These are phyloP conservation scores for Podabrus alpinus DNA, from an alignment of 2,888 invertebrate genomes.

Conservation along the genomic window DNA sequence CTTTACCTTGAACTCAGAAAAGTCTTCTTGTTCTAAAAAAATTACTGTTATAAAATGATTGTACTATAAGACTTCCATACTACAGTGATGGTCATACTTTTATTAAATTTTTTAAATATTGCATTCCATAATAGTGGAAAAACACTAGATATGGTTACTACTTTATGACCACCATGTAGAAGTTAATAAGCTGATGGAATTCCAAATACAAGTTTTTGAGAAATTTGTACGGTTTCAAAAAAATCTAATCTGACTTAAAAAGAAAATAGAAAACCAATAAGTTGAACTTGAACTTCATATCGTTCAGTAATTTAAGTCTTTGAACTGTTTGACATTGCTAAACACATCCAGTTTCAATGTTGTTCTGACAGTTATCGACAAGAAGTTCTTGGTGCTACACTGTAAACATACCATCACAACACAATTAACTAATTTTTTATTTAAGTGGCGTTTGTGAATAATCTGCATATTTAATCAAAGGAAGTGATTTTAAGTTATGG, in stretches of 20 bases:
- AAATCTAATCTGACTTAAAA: not conserved
- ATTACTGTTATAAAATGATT: not conserved
- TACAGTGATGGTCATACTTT: too few relatives aligned
- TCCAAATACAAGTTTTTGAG: not conserved
- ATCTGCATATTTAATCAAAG: not conserved
- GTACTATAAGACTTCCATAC: not conserved
- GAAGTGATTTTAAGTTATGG: not conserved
- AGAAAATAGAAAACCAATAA: not conserved
- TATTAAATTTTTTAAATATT: not conserved
- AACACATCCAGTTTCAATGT: conserved; percentile 34
- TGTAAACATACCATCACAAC: conserved; percentile 17
- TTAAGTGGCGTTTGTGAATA: not conserved
- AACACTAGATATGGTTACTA: too few relatives aligned
- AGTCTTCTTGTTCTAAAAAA: not conserved
- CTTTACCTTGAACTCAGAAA: not conserved
- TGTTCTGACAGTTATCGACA: conserved; percentile 38
- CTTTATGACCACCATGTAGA: not conserved
- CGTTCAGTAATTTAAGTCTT: conserved; percentile 25
- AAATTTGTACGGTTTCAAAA: not conserved
- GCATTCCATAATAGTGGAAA: not conserved
- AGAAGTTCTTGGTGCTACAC: conserved; percentile 35
- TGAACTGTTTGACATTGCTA: conserved; percentile 29
- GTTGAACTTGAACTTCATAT: conserved; percentile 2
- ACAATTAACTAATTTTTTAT: not conserved
- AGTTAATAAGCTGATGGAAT: not conserved